Evolutionary conservation across 2,888 invertebrate genomes (phyloP), one percentile per base, ranked within the genome.

Genomic region (Brenthis ino): DNA sequence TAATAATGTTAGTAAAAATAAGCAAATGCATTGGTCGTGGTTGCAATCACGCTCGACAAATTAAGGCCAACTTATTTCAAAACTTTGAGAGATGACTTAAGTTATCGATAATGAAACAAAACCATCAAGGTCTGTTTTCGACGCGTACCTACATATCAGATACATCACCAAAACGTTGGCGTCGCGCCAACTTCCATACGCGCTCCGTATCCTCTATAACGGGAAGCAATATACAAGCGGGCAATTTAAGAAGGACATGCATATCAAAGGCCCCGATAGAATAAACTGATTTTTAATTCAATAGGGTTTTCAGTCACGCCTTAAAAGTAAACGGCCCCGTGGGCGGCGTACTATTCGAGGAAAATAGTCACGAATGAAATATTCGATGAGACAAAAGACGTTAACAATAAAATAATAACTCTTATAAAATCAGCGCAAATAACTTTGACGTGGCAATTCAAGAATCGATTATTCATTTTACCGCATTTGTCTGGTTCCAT

Each of bases 181-280:
- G 68, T 65, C 50, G 66, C 76, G 86, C 90, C 91, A 91, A 85
- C 83, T 80, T 83, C 84, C 84, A 80, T 84, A 82, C 79, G 75
- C 76, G 80, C 77, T 77, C 65, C 74, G 72, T 68, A 77, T 78
- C 69, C 76, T 81, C 80, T 80, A 82, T 79, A 81, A 79, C 79
- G 79, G 79, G 78, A 77, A 78, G 78, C 76, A 76, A 79, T 75
- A 76, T 78, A 74, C 75, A 74, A 76, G 71, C 74, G 67, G 82
- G 73, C 78, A 77, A 79, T 76, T 85, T 79, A 72, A 77, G 79
- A 77, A 78, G 79, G 75, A 76, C 76, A 77, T 71, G 69, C 75
- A 77, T 72, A 75, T 82, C 78, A 81, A 82, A 77, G 75, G 75
- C 71, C 71, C 64, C 68, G 69, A 69, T 56, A 54, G 47, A 70